Base-by-base conservation (phyloP, 2,113 vertebrate species). In the Tylochromis polylepis region DNA sequence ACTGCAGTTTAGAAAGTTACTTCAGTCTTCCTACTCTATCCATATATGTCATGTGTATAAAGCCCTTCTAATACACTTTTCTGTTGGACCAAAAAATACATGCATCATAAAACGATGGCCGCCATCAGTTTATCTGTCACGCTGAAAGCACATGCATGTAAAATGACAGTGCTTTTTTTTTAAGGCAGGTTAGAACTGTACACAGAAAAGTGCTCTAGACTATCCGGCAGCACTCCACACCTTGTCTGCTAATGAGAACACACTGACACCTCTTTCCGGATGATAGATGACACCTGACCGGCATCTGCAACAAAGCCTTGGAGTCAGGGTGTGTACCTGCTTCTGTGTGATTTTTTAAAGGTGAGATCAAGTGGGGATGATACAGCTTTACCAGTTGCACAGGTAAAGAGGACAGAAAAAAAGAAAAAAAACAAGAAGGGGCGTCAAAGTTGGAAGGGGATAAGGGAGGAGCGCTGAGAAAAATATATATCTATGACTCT, bases 401-500 rank as follows among this genome's bases (percentile, higher is more conserved):
- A 24, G 18, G 4, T 58, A 72, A 38, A 53, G 59, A 51, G 6
- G 56, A 31, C 3, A 16, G 1, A 20, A 70, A 82, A 41, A 67
- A 20, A 70, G 81, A 41, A 67, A 81, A 43, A 49, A 2, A 60
- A 55, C 11, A 31, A 85, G 46, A 88, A 83, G 91, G 90, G 82
- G 90, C 70, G 8, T 11, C 3, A 83, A 87, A 91, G 82, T 46
- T 34, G n/a, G 41, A 29, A 77, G 10, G 18, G 14, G 77, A 72
- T 43, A 56, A 87, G 82, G 91, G 84, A 92, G 87, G 92, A 87
- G 93, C 93, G 41, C 53, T 59, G 11, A 46, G 27, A 87, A 65
- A 79, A 81, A 84, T 93, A 95, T 95, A 96, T 94, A 96, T 80
- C 60, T 60, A 43, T 9, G 22, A 41, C 16, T 27, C 67, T 85